phyloP scores from a whole-genome alignment of 2,797 vertebrate genomes.

The Gephyroberyx darwinii region DNA sequence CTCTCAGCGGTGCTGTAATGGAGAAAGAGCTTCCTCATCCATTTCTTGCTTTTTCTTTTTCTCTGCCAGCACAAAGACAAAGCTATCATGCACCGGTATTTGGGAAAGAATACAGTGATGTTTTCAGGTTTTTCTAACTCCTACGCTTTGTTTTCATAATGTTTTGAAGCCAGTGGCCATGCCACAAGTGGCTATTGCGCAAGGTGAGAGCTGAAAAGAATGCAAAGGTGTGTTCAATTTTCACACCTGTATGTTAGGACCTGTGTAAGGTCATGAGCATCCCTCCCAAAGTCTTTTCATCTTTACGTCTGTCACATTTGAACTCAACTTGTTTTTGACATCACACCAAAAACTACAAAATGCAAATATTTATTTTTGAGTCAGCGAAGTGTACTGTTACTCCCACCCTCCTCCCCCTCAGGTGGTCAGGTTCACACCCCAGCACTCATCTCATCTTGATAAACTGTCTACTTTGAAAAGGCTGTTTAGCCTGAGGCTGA shows the following conservation, averaged over 20 bases:
- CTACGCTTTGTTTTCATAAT: no score
- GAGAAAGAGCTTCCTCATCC: conserved; percentile 26
- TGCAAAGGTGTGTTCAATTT: not conserved
- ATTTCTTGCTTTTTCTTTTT: not conserved
- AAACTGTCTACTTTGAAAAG: not conserved
- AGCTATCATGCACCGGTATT: not conserved
- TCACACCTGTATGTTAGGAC: not conserved
- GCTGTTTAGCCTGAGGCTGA: not conserved
- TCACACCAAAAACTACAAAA: conserved; percentile 4
- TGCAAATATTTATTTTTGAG: not conserved
- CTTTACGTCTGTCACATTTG: not conserved
- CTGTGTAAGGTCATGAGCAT: not conserved
- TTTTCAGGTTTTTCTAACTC: no score
- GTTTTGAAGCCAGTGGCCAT: no score
- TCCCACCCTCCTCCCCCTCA: not conserved
- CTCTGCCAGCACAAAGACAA: not conserved
- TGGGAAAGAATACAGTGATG: no score
- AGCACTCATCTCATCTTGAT: conserved; percentile 26
- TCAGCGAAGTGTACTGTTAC: not conserved
- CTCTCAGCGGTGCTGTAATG: conserved; percentile 12
- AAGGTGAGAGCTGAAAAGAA: no score
- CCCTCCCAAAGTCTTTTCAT: not conserved
- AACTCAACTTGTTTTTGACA: no score
- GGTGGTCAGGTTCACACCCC: conserved; percentile 36
- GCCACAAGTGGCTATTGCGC: no score